Conservation (phyloP, 2,888 invertebrate species). For the Caenorhabditis wallacei region DNA sequence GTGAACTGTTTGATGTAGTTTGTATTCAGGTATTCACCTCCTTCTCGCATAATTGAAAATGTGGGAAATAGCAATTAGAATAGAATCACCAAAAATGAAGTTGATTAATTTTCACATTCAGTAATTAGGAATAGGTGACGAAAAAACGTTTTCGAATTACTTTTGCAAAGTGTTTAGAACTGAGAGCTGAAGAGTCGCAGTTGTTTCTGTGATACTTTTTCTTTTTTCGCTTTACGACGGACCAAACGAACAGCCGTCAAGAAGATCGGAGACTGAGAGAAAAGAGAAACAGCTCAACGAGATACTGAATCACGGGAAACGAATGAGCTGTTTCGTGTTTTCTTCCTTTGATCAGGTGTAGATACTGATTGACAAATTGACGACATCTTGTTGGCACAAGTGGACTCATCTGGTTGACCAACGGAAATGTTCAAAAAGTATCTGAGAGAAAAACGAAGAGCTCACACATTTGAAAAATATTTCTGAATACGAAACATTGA, state of each 20-base stretch:
- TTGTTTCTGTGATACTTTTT: conserved; percentile 63
- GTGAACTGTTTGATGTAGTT: neutral
- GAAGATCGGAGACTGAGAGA: conserved; percentile 13
- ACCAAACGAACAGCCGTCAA: conserved; percentile 36
- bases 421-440: neutral
- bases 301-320: conserved; percentile 22
- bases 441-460: neutral
- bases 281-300: conserved; percentile 12
- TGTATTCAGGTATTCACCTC: conserved; percentile 5
- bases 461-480: no score
- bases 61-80: conserved; percentile 16
- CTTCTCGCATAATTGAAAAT: conserved; percentile 59
- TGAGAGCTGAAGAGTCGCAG: conserved; percentile 46
- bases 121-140: conserved; percentile 36
- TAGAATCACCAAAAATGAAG: conserved; percentile 11
- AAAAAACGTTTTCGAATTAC: conserved; percentile 20
- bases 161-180: conserved; percentile 35
- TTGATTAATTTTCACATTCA: conserved; percentile 33
- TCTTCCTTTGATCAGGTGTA: conserved; percentile 39
- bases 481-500: no score
- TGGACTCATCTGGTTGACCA: conserved; percentile 32
- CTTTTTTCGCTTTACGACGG: conserved; percentile 46
- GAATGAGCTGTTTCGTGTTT: conserved; percentile 23
- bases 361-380: conserved; percentile 50
- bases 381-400: conserved; percentile 44